These are phyloP conservation scores for Mola mola DNA, from an alignment of 2,113 vertebrate species.

Conservation along the genomic window DNA sequence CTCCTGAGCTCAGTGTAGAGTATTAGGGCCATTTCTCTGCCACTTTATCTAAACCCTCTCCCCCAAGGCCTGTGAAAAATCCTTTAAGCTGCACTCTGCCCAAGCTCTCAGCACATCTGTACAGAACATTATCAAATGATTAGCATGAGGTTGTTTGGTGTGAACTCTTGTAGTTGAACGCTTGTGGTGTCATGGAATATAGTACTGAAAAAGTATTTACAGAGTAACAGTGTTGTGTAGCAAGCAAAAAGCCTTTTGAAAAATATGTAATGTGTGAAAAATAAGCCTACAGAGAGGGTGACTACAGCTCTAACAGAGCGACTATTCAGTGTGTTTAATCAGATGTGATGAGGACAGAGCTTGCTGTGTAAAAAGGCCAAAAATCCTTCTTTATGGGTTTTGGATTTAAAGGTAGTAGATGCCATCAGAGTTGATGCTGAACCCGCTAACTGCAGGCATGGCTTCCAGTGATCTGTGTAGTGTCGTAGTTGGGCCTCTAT, in stretches of 20 bases:
- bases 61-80: conserved; percentile 66
- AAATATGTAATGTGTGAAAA: conserved; percentile 70
- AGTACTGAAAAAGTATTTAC: conserved; percentile 79
- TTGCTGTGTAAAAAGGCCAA: conserved; percentile 69
- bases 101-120: conserved; percentile 80
- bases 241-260: conserved; percentile 73
- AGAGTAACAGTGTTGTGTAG: conserved; percentile 81
- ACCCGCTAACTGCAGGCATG: conserved; percentile 79
- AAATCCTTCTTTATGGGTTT: conserved; percentile 70
- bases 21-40: conserved; percentile 66
- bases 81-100: conserved; percentile 74
- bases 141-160: conserved; percentile 82
- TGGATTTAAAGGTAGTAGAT: conserved; percentile 73
- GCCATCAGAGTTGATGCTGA: conserved; percentile 74
- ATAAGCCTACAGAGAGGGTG: conserved; percentile 56
- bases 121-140: conserved; percentile 76
- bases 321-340: conserved; percentile 61
- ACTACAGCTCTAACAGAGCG: conserved; percentile 46
- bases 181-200: conserved; percentile 78
- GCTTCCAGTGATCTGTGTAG: conserved; percentile 79
- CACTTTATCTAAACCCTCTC: conserved; percentile 45
- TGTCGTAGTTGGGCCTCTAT: conserved; percentile 74
- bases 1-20: conserved; percentile 65
- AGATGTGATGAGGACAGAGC: conserved; percentile 52
- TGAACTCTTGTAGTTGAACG: conserved; percentile 79